These are phyloP conservation scores for Tor tambroides DNA, from an alignment of 2,113 vertebrate genomes.

Conservation along the genomic window DNA sequence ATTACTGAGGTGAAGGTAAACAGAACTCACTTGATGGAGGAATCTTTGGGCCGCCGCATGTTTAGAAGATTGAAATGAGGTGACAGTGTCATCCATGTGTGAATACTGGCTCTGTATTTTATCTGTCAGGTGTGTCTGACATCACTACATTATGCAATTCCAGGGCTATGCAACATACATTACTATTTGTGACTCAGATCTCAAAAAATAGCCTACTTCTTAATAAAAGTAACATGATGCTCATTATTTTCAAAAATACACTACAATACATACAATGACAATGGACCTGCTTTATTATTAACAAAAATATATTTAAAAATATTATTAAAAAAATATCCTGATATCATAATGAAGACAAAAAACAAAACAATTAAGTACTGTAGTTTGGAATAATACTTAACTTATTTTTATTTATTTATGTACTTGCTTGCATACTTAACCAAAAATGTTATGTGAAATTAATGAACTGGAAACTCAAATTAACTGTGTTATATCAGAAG, in stretches of 20 bases:
- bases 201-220: too few relatives aligned
- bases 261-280: not conserved
- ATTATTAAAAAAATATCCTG: too few relatives aligned
- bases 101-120: constrained; percentile 17
- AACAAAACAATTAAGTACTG: too few relatives aligned
- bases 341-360: too few relatives aligned
- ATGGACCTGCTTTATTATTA: not conserved
- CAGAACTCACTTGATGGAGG: constrained; percentile 39
- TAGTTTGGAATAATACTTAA: too few relatives aligned
- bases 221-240: too few relatives aligned
- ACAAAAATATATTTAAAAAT: too few relatives aligned
- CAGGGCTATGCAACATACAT: not conserved
- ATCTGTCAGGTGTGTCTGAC: not conserved
- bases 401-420: too few relatives aligned
- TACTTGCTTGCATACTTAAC: too few relatives aligned
- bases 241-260: not conserved
- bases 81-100: constrained; percentile 29
- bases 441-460: too few relatives aligned
- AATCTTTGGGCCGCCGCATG: constrained; percentile 6
- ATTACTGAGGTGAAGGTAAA: constrained; percentile 51
- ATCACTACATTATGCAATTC: not conserved
- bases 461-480: too few relatives aligned
- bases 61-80: constrained; percentile 32
- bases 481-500: not conserved
- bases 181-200: not conserved